Evolutionary conservation across 2,797 vertebrate species (phyloP).

Genomic region (Tokudaia tokunoshimensis): DNA sequence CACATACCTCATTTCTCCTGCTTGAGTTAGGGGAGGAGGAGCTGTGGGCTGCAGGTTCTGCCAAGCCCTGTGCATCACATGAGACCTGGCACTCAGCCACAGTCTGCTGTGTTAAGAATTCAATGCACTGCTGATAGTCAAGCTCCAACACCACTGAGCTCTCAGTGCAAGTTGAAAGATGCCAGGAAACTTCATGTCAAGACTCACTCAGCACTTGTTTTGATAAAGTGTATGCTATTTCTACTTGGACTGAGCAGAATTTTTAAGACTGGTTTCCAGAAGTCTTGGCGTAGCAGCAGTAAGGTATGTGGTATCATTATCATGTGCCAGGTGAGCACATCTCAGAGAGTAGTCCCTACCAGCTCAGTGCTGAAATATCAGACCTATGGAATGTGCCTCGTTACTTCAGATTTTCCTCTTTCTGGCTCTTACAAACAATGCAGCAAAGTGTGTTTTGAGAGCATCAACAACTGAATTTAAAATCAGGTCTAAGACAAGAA

Average conservation of each 20-base stretch:
- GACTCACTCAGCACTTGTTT: constrained; percentile 70
- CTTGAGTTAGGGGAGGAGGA: constrained; percentile 58
- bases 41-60: constrained; percentile 54
- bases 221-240: constrained; percentile 75
- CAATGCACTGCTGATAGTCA: constrained; percentile 75
- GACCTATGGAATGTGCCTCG: neutral
- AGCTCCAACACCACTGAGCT: constrained; percentile 64
- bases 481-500: constrained; percentile 35
- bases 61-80: constrained; percentile 66
- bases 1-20: constrained; percentile 49
- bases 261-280: constrained; percentile 48
- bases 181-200: constrained; percentile 77
- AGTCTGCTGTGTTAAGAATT: constrained; percentile 69
- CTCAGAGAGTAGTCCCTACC: neutral
- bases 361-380: neutral
- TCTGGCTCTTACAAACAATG: constrained; percentile 25
- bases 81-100: constrained; percentile 71
- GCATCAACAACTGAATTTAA: constrained; percentile 1
- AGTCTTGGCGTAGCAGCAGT: neutral
- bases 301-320: neutral
- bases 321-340: neutral
- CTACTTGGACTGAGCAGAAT: constrained; percentile 27
- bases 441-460: constrained; percentile 59
- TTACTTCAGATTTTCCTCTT: neutral
- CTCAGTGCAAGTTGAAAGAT: constrained; percentile 76